Percentiles rank a stretch among this genome's conserved stretches.
phyloP scores from a whole-genome alignment of 2,797 vertebrate genomes.

The Melopsittacus undulatus region DNA sequence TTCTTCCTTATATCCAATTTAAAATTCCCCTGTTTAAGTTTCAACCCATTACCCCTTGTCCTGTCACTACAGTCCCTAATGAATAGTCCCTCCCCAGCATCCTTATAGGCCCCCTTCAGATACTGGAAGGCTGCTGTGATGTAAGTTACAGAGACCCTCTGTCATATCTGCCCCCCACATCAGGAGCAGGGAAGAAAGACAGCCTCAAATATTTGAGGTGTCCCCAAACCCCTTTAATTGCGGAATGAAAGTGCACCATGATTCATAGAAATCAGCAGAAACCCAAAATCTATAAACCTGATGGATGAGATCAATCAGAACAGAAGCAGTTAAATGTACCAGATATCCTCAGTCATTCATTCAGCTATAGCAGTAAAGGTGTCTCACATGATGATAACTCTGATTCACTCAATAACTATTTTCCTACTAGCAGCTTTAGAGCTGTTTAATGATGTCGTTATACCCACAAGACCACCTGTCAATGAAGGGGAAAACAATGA shows the following conservation, averaged over 20 bases:
- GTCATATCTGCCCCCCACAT: background rate
- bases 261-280: background rate
- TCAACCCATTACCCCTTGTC: background rate
- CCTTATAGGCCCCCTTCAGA: too few relatives aligned
- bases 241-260: background rate
- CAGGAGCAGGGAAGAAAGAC: background rate
- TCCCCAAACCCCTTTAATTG: background rate
- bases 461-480: conserved; percentile 48
- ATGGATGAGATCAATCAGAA: background rate
- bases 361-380: conserved; percentile 4
- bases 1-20: too few relatives aligned
- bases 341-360: background rate
- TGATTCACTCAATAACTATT: conserved; percentile 14
- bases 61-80: background rate
- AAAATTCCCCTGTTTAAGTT: too few relatives aligned
- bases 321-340: conserved; percentile 8
- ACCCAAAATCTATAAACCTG: background rate
- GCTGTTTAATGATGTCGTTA: conserved; percentile 53
- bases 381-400: background rate
- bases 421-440: conserved; percentile 29
- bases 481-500: conserved; percentile 40
- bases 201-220: background rate
- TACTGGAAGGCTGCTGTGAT: background rate
- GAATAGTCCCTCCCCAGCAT: background rate
- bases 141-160: background rate